Evolutionary conservation across 2,113 vertebrate species (phyloP).

Genomic region (Notothenia coriiceps): DNA sequence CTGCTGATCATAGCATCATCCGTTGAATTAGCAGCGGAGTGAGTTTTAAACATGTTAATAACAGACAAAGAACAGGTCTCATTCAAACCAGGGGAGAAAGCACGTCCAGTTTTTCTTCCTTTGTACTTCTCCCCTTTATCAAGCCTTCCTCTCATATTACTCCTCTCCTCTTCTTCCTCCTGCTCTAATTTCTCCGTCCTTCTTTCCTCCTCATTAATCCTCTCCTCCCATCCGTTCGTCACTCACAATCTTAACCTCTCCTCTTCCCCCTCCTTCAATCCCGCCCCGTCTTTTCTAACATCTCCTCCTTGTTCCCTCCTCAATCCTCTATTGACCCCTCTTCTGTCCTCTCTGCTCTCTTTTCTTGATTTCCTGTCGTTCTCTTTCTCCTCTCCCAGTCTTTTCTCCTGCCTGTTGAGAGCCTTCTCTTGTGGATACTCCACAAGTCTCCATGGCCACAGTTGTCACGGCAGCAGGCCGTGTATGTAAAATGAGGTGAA

Average conservation of each 20-base stretch:
- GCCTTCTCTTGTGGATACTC: constrained; percentile 43
- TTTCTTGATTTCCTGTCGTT: constrained; percentile 21
- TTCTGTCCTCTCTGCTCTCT: constrained; percentile 4
- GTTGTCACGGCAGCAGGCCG: constrained; percentile 78
- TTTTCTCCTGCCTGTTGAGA: constrained; percentile 47
- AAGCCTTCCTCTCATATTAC: no score
- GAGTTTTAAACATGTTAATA: constrained; percentile 22
- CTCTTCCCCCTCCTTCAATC: constrained; percentile 3
- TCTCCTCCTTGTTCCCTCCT: background rate
- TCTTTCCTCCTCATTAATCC: constrained; percentile 5
- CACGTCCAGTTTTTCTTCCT: background rate
- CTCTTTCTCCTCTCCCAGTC: constrained; percentile 12
- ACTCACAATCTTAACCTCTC: constrained; percentile 19
- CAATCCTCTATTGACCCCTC: constrained; percentile 12
- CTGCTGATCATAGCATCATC: constrained; percentile 9
- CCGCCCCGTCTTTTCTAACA: background rate
- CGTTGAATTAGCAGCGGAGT: constrained; percentile 8
- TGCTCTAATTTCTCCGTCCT: background rate
- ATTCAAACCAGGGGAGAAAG: background rate
- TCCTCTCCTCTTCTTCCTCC: background rate
- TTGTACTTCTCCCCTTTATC: background rate
- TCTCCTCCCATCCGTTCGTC: background rate
- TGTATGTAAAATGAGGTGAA: constrained; percentile 68
- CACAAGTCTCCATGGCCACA: constrained; percentile 80
- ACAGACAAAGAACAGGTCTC: constrained; percentile 12